Percentiles rank a stretch among this genome's conserved stretches.
Conservation (phyloP, 2,888 invertebrate genomes). For the Epirrita christyi region DNA sequence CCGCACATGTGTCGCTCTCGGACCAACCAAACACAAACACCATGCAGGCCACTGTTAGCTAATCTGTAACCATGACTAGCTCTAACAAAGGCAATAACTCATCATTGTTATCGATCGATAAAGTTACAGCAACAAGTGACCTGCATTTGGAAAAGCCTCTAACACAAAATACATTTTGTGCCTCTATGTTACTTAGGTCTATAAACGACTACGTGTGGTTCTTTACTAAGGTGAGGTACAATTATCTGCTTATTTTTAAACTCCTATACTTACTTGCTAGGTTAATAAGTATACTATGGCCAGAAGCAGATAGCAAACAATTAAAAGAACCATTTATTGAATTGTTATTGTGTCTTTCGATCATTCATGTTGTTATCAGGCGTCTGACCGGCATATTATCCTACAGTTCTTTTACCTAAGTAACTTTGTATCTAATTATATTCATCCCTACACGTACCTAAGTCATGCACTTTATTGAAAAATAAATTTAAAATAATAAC, state of each 20-base stretch:
- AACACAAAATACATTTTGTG: too few species aligned
- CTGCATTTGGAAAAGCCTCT: background rate
- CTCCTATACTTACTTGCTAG: too few species aligned
- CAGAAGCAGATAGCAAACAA: slow-evolving; percentile 66
- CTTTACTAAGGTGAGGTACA: too few species aligned
- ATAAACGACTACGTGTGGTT: background rate
- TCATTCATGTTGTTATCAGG: slow-evolving; percentile 70
- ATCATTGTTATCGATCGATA: slow-evolving; percentile 25
- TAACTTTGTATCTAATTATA: slow-evolving; percentile 37
- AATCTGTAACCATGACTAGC: slow-evolving; percentile 21
- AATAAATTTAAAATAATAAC: slow-evolving; percentile 4
- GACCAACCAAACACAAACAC: slow-evolving; percentile 35
- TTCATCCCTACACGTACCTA: slow-evolving; percentile 1
- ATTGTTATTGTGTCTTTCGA: slow-evolving; percentile 58
- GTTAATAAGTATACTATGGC: too few species aligned
- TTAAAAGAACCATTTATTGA: slow-evolving; percentile 70
- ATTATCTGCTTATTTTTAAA: too few species aligned
- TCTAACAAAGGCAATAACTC: slow-evolving; percentile 32
- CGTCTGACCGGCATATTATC: slow-evolving; percentile 60
- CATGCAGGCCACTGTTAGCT: slow-evolving; percentile 25
- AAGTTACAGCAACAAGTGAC: background rate
- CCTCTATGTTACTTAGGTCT: too few species aligned
- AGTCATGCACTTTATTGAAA: background rate
- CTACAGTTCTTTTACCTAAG: slow-evolving; percentile 75
- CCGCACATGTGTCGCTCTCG: slow-evolving; percentile 45